Conservation (phyloP, 2,888 invertebrate genomes). For the Lampropteryx suffumata region DNA sequence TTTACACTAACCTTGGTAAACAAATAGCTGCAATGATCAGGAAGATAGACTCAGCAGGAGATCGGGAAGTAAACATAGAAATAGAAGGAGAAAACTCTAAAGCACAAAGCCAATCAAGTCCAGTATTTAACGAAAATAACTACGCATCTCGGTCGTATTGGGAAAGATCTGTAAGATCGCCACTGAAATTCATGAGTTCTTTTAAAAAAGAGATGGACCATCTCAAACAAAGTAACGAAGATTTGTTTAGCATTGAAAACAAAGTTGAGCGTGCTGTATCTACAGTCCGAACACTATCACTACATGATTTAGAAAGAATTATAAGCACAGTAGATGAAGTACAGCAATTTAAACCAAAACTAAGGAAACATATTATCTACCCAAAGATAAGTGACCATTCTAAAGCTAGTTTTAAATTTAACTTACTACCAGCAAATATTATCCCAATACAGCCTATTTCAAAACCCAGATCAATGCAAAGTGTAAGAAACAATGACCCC, state of each 20-base stretch:
- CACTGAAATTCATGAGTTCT: slow-evolving; percentile 42
- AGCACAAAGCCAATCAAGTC: slow-evolving; percentile 32
- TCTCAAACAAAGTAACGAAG: slow-evolving; percentile 53
- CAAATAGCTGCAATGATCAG: slow-evolving; percentile 70
- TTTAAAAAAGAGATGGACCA: slow-evolving; percentile 40
- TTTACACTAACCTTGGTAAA: slow-evolving; percentile 64
- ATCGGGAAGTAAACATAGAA: slow-evolving; percentile 50
- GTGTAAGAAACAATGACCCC: not conserved
- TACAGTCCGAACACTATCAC: slow-evolving; percentile 47
- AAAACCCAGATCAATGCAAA: not conserved
- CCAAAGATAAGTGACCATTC: slow-evolving; percentile 11
- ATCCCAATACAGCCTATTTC: slow-evolving; percentile 1
- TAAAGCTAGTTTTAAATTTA: slow-evolving; percentile 51
- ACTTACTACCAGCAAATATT: slow-evolving; percentile 47
- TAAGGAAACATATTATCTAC: slow-evolving; percentile 16
- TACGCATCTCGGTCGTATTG: slow-evolving; percentile 61
- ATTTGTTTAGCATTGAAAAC: slow-evolving; percentile 64
- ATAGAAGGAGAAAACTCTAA: slow-evolving; percentile 40
- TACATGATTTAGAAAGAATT: slow-evolving; percentile 67
- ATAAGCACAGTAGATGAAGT: slow-evolving; percentile 51
- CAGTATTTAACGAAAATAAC: slow-evolving; percentile 51
- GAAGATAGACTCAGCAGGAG: slow-evolving; percentile 49
- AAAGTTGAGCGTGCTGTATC: slow-evolving; percentile 57
- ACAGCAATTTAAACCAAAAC: slow-evolving; percentile 28
- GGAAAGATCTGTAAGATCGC: slow-evolving; percentile 71